These are phyloP conservation scores for Laterallus jamaicensis DNA, from an alignment of 2,113 vertebrate species.

Conservation along the genomic window DNA sequence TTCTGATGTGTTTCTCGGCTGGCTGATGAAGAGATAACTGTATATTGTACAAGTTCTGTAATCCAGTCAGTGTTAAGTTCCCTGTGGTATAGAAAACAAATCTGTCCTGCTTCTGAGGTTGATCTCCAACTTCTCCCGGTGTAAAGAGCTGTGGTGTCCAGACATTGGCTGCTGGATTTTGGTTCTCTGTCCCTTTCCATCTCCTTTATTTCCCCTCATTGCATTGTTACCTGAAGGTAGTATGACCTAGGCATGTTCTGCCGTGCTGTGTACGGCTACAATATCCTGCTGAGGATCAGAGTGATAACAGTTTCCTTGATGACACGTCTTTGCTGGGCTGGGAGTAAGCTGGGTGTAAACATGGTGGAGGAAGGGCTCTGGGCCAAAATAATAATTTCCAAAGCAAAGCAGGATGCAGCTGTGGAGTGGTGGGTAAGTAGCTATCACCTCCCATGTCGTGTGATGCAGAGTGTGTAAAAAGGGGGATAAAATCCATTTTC, in stretches of 20 bases:
- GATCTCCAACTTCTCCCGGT: neutral
- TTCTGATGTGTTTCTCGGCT: neutral
- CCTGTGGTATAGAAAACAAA: neutral
- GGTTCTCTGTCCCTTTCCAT: neutral
- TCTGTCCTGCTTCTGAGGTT: neutral
- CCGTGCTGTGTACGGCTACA: neutral
- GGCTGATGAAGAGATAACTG: neutral
- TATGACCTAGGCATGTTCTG: neutral
- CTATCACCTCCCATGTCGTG: rapidly evolving
- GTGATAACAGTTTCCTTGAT: neutral
- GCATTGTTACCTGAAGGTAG: neutral
- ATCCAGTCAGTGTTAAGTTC: neutral
- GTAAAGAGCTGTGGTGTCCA: neutral
- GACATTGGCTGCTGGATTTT: neutral
- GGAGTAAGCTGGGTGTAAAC: neutral
- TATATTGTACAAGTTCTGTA: neutral
- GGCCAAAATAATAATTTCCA: neutral
- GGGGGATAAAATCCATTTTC: neutral
- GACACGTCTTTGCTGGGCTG: neutral
- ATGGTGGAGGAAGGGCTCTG: neutral
- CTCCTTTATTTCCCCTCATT: neutral
- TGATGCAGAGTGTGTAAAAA: neutral
- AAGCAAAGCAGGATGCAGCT: neutral
- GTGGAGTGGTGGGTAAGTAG: neutral
- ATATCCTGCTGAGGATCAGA: neutral